Evolutionary conservation across 2,888 invertebrate genomes (phyloP), one percentile per base, ranked within the genome.

Genomic region (Xestia rhomboidea): DNA sequence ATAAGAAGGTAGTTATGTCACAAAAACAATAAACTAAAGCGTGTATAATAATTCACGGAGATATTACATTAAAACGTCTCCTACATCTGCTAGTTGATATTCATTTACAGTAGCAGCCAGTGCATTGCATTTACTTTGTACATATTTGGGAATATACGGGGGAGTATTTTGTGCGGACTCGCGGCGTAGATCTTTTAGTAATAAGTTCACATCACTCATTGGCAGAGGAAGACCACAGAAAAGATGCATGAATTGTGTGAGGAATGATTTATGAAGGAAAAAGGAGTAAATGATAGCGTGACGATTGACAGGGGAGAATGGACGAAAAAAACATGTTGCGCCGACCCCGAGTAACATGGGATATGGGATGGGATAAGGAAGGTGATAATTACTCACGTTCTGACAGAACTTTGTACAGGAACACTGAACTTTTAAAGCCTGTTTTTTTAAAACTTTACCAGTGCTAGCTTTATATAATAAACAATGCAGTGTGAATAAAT

Each of bases 81-180:
- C 51, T 76, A 82, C 89, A 89, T 81, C 80, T 81, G 86, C 74
- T 79, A 75, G 71, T 84, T 84, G 76, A 84, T 87, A 89, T 89
- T 89, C 85, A 89, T 89, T 90, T 90, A 77, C 84, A 85, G 85
- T 73, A 46, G n/a, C 73, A 46, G n/a, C 41, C 34, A 83, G 85
- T 80, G 81, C 69, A 82, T 81, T 57, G 82, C 79, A 79, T 87
- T 87, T 86, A 84, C 87, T 89, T 88, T 82, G 83, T 81, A 83
- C 72, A 68, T 68, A 64, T 73, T 69, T 69, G n/a, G 24, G 69
- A 85, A 85, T 72, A 80, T 83, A 90, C 77, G 79, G 60, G 5
- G 0, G 11, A 3, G 30, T 34, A 81, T 62, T 81, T 2, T 68
- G 68, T 11, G 13, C n/a, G 67, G 38, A 4, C 1, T 6, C 30